phyloP scores from a whole-genome alignment of 1,140 invertebrate genomes.

The Plutomurus gul region DNA sequence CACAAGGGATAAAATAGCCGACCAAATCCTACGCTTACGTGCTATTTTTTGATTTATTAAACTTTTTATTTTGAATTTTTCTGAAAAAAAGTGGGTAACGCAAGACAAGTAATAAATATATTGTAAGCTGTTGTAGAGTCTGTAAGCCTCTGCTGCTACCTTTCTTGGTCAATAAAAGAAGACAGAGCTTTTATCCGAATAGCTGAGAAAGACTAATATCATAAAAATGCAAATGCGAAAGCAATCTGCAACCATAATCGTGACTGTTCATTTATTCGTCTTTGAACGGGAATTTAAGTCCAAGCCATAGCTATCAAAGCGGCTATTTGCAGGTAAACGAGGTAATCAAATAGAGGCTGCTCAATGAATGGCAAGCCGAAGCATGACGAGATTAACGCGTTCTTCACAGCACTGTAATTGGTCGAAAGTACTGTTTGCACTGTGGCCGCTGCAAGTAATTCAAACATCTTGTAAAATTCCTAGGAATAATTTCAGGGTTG shows the following conservation, averaged over 20 bases:
- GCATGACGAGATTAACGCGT: not conserved
- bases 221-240: not conserved
- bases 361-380: conserved; percentile 5
- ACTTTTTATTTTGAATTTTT: no score
- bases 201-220: not conserved
- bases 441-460: not conserved
- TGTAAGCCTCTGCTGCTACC: no score
- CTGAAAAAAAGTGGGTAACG: no score
- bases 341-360: conserved; percentile 8
- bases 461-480: not conserved
- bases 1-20: no score
- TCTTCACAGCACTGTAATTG: not conserved
- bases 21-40: no score
- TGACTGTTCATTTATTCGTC: not conserved
- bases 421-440: not conserved
- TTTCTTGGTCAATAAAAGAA: no score
- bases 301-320: not conserved
- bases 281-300: not conserved
- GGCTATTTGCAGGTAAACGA: conserved; percentile 11
- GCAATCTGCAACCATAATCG: not conserved
- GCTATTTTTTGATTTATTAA: no score
- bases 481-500: not conserved
- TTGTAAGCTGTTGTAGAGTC: no score
- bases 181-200: no score
- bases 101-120: no score